These are phyloP conservation scores for Taenaris catops DNA, from an alignment of 2,888 invertebrate species.

Conservation along the genomic window DNA sequence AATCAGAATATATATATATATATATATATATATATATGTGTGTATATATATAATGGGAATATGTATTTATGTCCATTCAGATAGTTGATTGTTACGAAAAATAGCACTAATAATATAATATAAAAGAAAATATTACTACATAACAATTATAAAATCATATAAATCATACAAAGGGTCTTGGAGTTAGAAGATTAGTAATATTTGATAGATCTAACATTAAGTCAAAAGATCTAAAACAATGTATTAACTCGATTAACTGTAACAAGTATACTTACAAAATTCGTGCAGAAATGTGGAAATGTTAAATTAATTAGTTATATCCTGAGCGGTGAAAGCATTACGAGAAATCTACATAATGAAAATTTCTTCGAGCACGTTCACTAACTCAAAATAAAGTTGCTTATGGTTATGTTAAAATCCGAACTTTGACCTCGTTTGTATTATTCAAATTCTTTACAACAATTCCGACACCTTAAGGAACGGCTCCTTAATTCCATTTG, in stretches of 20 bases:
- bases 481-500: not conserved
- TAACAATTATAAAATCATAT: too few species aligned
- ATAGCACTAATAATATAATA: not conserved
- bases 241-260: not conserved
- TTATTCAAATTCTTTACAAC: too few species aligned
- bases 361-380: slow-evolving; percentile 5
- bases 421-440: not conserved
- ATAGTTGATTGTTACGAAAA: not conserved
- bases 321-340: slow-evolving; percentile 2
- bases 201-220: too few species aligned
- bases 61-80: too few species aligned
- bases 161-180: too few species aligned
- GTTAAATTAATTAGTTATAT: slow-evolving; percentile 3
- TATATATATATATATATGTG: too few species aligned
- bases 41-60: too few species aligned
- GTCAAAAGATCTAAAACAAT: not conserved
- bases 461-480: not conserved
- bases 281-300: slow-evolving; percentile 1
- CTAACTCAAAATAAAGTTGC: slow-evolving; percentile 1
- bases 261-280: not conserved
- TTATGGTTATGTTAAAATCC: not conserved
- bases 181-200: too few species aligned
- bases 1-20: too few species aligned
- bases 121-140: too few species aligned
- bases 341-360: not conserved